These are phyloP conservation scores for Drosophila nebulosa DNA, from an alignment of 1,140 invertebrate genomes.

Conservation along the genomic window DNA sequence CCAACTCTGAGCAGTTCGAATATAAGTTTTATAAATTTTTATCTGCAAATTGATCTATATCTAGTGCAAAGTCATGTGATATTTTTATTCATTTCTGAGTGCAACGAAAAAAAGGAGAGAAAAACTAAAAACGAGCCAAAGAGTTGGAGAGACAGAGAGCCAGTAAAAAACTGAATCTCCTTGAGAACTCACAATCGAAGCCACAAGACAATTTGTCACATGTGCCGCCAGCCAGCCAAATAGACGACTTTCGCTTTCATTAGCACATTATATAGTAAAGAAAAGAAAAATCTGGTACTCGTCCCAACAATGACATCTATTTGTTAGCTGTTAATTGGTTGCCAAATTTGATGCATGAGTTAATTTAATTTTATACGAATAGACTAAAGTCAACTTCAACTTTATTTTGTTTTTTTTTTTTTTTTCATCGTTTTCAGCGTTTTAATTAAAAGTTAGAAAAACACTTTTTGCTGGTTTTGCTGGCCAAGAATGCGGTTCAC, in stretches of 20 bases:
- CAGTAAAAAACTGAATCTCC: background rate
- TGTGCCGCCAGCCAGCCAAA: constrained; percentile 21
- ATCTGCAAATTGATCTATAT: background rate
- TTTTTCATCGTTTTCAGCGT: constrained; percentile 44
- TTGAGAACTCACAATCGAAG: background rate
- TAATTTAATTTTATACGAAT: constrained; percentile 55
- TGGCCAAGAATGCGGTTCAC: constrained; percentile 51
- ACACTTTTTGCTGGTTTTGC: constrained; percentile 12
- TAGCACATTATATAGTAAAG: constrained; percentile 40
- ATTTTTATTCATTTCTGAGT: constrained; percentile 6
- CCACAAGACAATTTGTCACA: constrained; percentile 42
- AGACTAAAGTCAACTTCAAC: background rate
- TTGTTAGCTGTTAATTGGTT: constrained; percentile 75
- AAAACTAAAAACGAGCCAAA: background rate
- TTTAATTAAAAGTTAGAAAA: constrained; percentile 51
- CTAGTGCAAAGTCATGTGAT: background rate
- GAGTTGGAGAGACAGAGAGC: background rate
- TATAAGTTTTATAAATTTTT: too few relatives aligned
- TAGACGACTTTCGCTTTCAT: constrained; percentile 37
- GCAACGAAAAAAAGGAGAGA: background rate
- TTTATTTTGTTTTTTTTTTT: background rate
- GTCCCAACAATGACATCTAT: constrained; percentile 55
- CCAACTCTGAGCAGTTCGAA: too few relatives aligned
- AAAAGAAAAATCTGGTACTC: background rate
- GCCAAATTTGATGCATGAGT: constrained; percentile 61